Evolutionary conservation across 2,113 vertebrate species (phyloP).

Genomic region (Kryptolebias marmoratus): DNA sequence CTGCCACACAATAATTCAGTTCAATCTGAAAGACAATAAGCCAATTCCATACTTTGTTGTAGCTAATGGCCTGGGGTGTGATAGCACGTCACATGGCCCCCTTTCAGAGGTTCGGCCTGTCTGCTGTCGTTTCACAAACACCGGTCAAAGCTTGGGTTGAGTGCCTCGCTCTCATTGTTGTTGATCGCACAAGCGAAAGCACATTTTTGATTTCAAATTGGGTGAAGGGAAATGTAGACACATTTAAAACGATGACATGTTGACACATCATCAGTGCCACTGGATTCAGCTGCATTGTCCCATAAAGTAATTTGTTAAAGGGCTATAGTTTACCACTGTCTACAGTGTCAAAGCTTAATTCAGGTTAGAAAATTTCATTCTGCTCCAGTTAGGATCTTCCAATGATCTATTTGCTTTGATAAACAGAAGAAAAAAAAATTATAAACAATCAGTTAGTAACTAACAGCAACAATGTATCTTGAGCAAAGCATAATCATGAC

Average conservation of each 20-base stretch:
- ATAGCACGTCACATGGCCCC: constrained; percentile 34
- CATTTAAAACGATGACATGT: constrained; percentile 49
- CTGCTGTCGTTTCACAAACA: constrained; percentile 54
- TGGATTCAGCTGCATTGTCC: constrained; percentile 52
- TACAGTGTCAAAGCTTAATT: constrained; percentile 55
- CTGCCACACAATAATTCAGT: constrained; percentile 45
- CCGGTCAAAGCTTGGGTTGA: constrained; percentile 21
- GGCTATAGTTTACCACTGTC: constrained; percentile 52
- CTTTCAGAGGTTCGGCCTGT: constrained; percentile 59
- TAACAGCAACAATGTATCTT: constrained; percentile 60
- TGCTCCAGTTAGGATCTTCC: constrained; percentile 71
- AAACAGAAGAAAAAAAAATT: constrained; percentile 41
- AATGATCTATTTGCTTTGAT: constrained; percentile 68
- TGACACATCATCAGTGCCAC: constrained; percentile 60
- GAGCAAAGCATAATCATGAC: constrained; percentile 64
- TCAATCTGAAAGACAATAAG: constrained; percentile 63
- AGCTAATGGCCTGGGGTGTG: constrained; percentile 66
- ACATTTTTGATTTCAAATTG: constrained; percentile 62
- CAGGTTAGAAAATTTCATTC: constrained; percentile 67
- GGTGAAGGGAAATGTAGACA: constrained; percentile 46
- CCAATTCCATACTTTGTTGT: constrained; percentile 46
- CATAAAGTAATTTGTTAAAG: constrained; percentile 56
- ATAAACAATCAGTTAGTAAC: constrained; percentile 52
- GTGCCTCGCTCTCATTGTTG: constrained; percentile 40
- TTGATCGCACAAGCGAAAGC: constrained; percentile 46